These are phyloP conservation scores for Anolis sagrei DNA, from an alignment of 2,113 vertebrate genomes.

Conservation along the genomic window DNA sequence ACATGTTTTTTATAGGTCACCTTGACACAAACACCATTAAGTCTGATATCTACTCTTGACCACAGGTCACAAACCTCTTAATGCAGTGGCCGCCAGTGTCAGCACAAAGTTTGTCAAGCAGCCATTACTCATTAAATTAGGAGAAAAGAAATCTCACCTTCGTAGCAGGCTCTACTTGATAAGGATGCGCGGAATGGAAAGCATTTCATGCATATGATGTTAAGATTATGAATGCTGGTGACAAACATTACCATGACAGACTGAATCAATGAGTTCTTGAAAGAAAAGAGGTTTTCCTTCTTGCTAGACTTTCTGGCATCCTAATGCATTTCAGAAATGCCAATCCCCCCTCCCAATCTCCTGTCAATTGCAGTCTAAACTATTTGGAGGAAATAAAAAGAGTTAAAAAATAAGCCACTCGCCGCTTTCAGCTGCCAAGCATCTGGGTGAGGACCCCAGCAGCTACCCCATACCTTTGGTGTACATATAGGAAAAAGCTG, in stretches of 20 bases:
- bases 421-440: too few species aligned
- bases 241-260: background rate
- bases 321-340: background rate
- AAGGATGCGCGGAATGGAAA: background rate
- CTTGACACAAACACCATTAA: background rate
- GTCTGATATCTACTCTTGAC: slow-evolving; percentile 2
- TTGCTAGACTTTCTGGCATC: background rate
- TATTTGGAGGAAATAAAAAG: background rate
- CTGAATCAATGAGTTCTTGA: background rate
- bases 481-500: too few species aligned
- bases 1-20: background rate
- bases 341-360: background rate
- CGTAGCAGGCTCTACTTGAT: background rate
- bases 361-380: background rate
- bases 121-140: background rate
- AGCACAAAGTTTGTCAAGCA: background rate
- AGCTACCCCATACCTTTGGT: too few species aligned
- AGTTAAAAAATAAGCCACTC: too few species aligned
- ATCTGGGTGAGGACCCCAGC: too few species aligned
- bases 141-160: background rate
- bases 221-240: background rate
- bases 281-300: background rate
- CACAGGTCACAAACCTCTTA: background rate
- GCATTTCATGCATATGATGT: too few species aligned
- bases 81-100: background rate